A percentile compares a stretch with the other conserved stretches of the same genome.
phyloP scores from a whole-genome alignment of 2,888 invertebrate genomes.

The Torymus auratus region DNA sequence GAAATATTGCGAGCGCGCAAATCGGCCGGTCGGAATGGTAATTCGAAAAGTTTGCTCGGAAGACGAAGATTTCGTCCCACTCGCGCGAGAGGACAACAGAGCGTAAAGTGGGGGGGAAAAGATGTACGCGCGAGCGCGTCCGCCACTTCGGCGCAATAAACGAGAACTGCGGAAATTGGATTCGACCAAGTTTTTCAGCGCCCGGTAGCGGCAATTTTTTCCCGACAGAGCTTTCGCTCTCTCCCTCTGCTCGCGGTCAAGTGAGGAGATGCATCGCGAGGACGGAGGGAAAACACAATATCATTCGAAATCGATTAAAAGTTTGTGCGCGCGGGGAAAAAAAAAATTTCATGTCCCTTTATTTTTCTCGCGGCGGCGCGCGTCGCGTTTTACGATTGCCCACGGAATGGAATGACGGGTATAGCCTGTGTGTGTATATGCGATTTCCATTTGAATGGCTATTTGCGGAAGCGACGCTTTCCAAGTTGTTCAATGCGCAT shows the following conservation, averaged over 20 bases:
- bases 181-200: slow-evolving; percentile 30
- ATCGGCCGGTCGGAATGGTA: slow-evolving; percentile 10
- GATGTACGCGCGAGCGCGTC: too few species aligned
- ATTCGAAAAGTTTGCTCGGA: slow-evolving; percentile 44
- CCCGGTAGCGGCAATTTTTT: slow-evolving; percentile 3
- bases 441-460: not conserved
- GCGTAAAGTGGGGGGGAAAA: not conserved
- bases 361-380: too few species aligned
- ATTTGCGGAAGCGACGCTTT: not conserved
- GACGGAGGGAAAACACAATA: not conserved
- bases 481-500: not conserved
- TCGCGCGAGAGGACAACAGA: not conserved
- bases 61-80: too few species aligned
- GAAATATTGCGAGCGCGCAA: too few species aligned
- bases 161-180: slow-evolving; percentile 24
- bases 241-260: too few species aligned
- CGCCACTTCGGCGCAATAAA: not conserved
- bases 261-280: not conserved
- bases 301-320: slow-evolving; percentile 46
- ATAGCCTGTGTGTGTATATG: not conserved
- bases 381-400: too few species aligned
- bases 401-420: too few species aligned
- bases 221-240: not conserved
- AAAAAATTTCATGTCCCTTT: not conserved
- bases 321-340: not conserved